A percentile compares a stretch with the other conserved stretches of the same genome.
phyloP scores from a whole-genome alignment of 2,797 vertebrate genomes.

The Pseudochirops corinnae region DNA sequence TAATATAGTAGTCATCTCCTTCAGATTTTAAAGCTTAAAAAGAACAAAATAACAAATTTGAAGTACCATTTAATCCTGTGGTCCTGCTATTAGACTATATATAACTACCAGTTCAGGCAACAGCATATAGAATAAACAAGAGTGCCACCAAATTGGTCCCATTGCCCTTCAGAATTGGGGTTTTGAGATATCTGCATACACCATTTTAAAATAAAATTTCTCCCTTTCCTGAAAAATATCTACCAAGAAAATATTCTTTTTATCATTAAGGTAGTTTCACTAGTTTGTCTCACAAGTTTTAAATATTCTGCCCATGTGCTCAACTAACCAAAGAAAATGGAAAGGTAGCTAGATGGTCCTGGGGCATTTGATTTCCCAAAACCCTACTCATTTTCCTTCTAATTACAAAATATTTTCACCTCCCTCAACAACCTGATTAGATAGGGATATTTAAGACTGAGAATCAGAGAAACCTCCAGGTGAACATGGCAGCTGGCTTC shows the following conservation, averaged over 20 bases:
- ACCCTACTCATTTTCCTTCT: background rate
- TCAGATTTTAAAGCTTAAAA: constrained; percentile 96
- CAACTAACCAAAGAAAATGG: constrained; percentile 16
- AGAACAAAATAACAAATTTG: constrained; percentile 77
- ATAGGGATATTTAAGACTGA: background rate
- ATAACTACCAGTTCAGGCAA: background rate
- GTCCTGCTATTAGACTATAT: constrained; percentile 24
- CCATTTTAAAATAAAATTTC: constrained; percentile 2
- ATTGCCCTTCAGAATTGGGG: constrained; percentile 50
- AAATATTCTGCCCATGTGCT: background rate
- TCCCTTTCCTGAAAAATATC: background rate
- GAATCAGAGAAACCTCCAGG: background rate
- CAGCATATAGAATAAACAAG: background rate
- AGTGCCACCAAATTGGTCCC: background rate
- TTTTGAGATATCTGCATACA: constrained; percentile 23
- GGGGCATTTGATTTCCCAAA: background rate
- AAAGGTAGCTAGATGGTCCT: background rate
- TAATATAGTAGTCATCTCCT: constrained; percentile 97
- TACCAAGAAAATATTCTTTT: constrained; percentile 18
- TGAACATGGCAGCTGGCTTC: background rate
- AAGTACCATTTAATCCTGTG: constrained; percentile 73
- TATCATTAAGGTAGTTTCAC: background rate
- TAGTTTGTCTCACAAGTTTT: constrained; percentile 28
- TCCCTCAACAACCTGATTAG: background rate
- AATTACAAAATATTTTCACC: constrained; percentile 9